phyloP scores from a whole-genome alignment of 2,888 invertebrate genomes.

The Lissocephala sabroskyi region DNA sequence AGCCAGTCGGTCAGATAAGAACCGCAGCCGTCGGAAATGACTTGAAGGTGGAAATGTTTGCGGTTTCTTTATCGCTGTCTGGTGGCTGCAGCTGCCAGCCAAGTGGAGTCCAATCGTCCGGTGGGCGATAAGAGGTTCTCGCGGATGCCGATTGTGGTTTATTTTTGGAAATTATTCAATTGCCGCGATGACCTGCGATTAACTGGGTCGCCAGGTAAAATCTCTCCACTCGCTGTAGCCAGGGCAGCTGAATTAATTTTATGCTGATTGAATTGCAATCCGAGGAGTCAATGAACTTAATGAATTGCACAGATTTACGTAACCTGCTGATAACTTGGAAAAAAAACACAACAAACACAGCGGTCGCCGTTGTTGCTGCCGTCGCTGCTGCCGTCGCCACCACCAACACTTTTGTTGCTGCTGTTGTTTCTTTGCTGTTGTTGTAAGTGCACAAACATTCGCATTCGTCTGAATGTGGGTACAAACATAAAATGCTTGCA shows the following conservation, averaged over 20 bases:
- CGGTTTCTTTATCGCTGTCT: too few relatives aligned
- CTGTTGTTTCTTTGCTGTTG: too few relatives aligned
- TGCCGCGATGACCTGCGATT: background rate
- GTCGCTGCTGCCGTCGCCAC: background rate
- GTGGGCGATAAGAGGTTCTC: too few relatives aligned
- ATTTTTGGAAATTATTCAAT: too few relatives aligned
- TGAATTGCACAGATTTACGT: constrained; percentile 9
- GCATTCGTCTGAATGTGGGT: constrained; percentile 1
- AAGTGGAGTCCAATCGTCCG: too few relatives aligned
- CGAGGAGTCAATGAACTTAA: constrained; percentile 12
- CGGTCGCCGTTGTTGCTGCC: background rate
- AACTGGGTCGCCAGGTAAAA: background rate
- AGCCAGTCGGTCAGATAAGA: too few relatives aligned
- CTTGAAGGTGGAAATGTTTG: too few relatives aligned
- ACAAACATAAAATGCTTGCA: background rate
- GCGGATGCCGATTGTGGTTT: too few relatives aligned
- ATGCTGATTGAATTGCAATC: background rate
- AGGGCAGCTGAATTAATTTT: too few relatives aligned
- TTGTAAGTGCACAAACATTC: background rate
- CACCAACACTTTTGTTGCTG: background rate
- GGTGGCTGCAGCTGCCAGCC: too few relatives aligned
- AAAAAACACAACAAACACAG: constrained; percentile 1
- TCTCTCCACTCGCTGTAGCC: background rate
- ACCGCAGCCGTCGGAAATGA: too few relatives aligned
- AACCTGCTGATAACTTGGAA: constrained; percentile 3